Evolutionary conservation across 2,888 invertebrate species (phyloP), one percentile per base, ranked within the genome.

Genomic region (Actias luna): DNA sequence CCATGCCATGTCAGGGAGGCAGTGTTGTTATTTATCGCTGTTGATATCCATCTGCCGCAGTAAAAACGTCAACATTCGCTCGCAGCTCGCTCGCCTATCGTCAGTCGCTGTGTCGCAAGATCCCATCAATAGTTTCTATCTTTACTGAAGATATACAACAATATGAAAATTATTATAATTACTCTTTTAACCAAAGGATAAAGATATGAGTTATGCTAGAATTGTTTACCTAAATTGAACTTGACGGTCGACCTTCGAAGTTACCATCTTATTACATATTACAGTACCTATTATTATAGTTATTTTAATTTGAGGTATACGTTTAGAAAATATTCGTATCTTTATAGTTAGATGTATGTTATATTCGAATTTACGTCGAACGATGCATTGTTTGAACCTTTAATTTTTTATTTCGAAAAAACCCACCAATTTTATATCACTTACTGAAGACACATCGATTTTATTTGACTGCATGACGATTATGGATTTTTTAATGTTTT

Each of bases 51-150:
- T 50, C 46, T 82, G 69, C 68, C 63, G 82, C 84, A 77, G 80
- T 90, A 89, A 90, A 90, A 87, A 86, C 84, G 88, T 89, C 89
- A 85, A 79, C 87, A 82, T 78, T 76, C 73, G 77, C 77, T 71
- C 77, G 76, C 72, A 73, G 75, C 74, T 75, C 75, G 78, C 76
- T 80, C 84, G 83, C 83, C 83, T 77, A 72, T 65, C 68, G 71
- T 71, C 74, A 79, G 79, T 78, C 79, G 70, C 64, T 66, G 58
- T 61, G 64, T 42, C 70, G 71, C 69, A 70, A 74, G 73, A 78
- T 76, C 71, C 73, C 68, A 60, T 68, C 68, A 71, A 72, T 69
- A 72, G 71, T 46, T n/a, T 58, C 50, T 62, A 58, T 75, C 73
- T 79, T 73, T 76, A 71, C 71, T 80, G 74, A 83, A 75, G n/a